Evolutionary conservation across 2,113 vertebrate species (phyloP).

Genomic region (Indicator indicator): DNA sequence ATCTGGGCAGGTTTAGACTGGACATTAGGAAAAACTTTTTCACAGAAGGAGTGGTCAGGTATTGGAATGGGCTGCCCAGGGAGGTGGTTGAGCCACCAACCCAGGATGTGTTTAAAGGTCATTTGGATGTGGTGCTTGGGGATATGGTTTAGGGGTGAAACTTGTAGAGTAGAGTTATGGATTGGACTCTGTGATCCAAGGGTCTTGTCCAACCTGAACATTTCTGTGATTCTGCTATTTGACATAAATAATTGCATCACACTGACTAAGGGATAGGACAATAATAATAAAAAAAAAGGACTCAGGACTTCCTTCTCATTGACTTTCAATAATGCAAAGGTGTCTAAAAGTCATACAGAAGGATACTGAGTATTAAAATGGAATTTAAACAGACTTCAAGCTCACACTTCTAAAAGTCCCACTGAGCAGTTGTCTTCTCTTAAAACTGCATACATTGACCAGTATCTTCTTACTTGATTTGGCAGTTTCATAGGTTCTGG

Average conservation of each 20-base stretch:
- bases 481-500: background rate
- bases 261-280: background rate
- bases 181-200: too few species aligned
- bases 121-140: too few species aligned
- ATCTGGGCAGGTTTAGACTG: too few species aligned
- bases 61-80: too few species aligned
- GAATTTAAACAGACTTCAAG: background rate
- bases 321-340: conserved; percentile 4
- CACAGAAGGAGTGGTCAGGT: too few species aligned
- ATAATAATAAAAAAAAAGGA: background rate
- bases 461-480: background rate
- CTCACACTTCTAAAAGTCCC: background rate
- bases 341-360: background rate
- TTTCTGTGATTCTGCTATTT: background rate
- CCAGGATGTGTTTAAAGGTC: too few species aligned
- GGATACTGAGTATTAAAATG: background rate
- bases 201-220: too few species aligned
- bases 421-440: background rate
- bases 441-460: background rate
- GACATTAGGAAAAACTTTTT: too few species aligned
- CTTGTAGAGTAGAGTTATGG: too few species aligned
- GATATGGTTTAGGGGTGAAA: too few species aligned
- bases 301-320: conserved; percentile 6
- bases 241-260: background rate
- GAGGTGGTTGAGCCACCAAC: too few species aligned